A percentile compares a stretch with the other conserved stretches of the same genome.
Conservation (phyloP, 2,113 vertebrate species). For the Erythrolamprus reginae region DNA sequence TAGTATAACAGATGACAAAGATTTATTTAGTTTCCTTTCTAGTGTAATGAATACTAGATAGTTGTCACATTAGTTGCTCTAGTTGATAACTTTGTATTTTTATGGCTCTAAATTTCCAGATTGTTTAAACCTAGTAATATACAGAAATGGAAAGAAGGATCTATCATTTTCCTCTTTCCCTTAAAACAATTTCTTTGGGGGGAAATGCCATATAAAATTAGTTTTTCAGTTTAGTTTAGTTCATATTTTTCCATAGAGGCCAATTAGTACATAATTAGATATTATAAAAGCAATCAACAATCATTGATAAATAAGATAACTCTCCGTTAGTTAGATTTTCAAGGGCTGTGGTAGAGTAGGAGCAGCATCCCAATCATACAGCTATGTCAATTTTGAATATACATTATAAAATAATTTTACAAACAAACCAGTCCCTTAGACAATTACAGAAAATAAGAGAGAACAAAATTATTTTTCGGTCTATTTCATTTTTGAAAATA, state of each 20-base stretch:
- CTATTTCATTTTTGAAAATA: neutral
- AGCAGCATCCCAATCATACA: neutral
- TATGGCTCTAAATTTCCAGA: neutral
- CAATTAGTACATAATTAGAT: constrained; percentile 28
- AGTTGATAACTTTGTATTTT: neutral
- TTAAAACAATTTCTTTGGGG: constrained; percentile 6
- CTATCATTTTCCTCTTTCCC: constrained; percentile 6
- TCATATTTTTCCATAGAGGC: neutral
- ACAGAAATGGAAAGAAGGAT: neutral
- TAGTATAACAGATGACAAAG: neutral
- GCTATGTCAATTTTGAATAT: constrained; percentile 1
- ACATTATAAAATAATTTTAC: neutral
- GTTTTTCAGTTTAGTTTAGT: neutral
- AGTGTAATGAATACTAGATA: neutral
- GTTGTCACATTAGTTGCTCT: neutral
- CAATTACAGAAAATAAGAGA: neutral
- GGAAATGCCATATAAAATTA: neutral
- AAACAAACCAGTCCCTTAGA: neutral
- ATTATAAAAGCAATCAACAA: neutral
- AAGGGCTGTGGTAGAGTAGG: neutral
- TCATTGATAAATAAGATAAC: neutral
- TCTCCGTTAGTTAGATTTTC: constrained; percentile 16
- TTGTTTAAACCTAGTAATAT: neutral
- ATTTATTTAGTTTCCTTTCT: neutral
- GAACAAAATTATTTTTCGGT: neutral